A percentile compares a stretch with the other conserved stretches of the same genome.
Conservation (phyloP, 1,140 invertebrate genomes). For the Conus betulinus region DNA sequence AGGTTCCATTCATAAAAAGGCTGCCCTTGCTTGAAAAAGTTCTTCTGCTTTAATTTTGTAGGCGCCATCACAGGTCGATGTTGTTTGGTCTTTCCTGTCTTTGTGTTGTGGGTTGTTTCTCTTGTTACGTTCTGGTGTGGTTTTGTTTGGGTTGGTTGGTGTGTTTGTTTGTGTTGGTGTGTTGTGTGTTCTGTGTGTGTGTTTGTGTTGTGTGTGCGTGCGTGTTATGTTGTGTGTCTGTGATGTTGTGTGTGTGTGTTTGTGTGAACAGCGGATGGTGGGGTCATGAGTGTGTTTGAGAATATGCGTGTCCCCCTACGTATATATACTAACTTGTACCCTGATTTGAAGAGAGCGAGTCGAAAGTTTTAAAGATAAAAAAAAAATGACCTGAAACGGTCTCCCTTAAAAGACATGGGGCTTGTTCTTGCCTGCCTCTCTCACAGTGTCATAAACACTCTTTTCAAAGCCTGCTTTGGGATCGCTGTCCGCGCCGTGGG, state of each 20-base stretch:
- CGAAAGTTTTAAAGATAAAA: not conserved
- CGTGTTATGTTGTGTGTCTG: too few species aligned
- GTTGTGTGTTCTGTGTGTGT: too few species aligned
- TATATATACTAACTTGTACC: not conserved
- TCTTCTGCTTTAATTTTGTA: slow-evolving; percentile 70
- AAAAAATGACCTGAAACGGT: not conserved
- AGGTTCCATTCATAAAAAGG: slow-evolving; percentile 60
- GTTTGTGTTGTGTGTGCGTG: too few species aligned
- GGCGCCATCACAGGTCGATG: too few species aligned
- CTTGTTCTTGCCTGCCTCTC: not conserved
- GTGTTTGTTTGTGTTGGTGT: not conserved
- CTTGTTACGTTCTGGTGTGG: too few species aligned
- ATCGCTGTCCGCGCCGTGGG: not conserved
- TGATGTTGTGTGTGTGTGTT: too few species aligned
- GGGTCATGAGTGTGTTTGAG: too few species aligned
- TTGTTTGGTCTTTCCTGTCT: too few species aligned
- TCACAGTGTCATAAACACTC: not conserved
- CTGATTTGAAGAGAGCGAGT: not conserved
- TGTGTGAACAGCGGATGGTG: too few species aligned
- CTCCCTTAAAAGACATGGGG: not conserved
- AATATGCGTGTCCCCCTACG: too few species aligned
- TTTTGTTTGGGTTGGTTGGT: too few species aligned
- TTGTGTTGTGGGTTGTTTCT: too few species aligned
- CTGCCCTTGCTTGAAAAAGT: slow-evolving; percentile 70
- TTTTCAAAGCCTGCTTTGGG: not conserved